Percentiles rank a stretch among this genome's conserved stretches.
These are phyloP conservation scores for Hirtodrosophila histrioides DNA, from an alignment of 2,888 invertebrate species.

Conservation along the genomic window DNA sequence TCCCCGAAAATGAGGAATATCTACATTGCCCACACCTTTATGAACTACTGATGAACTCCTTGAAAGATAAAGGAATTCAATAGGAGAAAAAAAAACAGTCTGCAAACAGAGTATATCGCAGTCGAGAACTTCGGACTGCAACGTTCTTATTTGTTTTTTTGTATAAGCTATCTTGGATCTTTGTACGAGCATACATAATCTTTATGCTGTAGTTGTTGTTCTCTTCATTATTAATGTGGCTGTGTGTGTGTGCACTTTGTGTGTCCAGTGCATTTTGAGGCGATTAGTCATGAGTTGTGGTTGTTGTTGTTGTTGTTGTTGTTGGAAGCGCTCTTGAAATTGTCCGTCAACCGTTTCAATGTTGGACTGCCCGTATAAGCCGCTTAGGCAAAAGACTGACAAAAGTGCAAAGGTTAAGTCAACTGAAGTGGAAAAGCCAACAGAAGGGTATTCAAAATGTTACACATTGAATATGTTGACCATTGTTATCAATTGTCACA, in stretches of 20 bases:
- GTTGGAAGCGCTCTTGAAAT: slow-evolving; percentile 38
- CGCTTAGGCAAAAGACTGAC: slow-evolving; percentile 35
- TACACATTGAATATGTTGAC: not conserved
- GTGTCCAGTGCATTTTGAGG: slow-evolving; percentile 50
- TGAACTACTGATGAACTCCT: too few relatives aligned
- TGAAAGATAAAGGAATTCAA: too few relatives aligned
- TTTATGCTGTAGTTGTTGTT: slow-evolving; percentile 41
- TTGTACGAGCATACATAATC: slow-evolving; percentile 34
- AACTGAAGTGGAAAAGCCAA: slow-evolving; percentile 36
- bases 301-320: slow-evolving; percentile 19
- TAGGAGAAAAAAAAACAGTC: too few relatives aligned
- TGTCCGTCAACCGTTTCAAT: slow-evolving; percentile 37
- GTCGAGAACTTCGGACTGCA: too few relatives aligned
- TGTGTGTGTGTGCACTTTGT: slow-evolving; percentile 5
- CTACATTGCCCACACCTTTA: too few relatives aligned
- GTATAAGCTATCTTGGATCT: slow-evolving; percentile 42
- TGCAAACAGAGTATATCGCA: too few relatives aligned
- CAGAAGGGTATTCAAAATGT: slow-evolving; percentile 25
- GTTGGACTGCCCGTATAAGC: slow-evolving; percentile 47
- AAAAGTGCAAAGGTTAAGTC: slow-evolving; percentile 56
- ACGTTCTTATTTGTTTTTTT: slow-evolving; percentile 25
- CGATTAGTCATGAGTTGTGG: slow-evolving; percentile 58
- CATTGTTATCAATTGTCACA: not conserved
- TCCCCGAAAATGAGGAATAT: too few relatives aligned
- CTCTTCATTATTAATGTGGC: slow-evolving; percentile 50